Evolutionary conservation across 2,888 invertebrate species (phyloP).

Genomic region (Scaptomyza polygonia): DNA sequence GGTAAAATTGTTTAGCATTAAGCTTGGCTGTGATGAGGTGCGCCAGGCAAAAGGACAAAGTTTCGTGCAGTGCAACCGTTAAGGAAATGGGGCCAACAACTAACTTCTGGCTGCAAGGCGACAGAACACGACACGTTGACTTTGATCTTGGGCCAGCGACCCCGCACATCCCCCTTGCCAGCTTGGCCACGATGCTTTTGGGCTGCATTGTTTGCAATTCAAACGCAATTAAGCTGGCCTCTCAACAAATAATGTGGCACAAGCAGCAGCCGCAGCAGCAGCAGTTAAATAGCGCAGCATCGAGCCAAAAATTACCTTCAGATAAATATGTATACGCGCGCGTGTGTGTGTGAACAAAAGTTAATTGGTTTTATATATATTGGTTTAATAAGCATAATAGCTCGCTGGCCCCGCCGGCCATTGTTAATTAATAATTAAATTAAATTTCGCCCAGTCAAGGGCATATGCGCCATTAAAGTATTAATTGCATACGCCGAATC

Average conservation of each 20-base stretch:
- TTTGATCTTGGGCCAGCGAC: conserved; percentile 65
- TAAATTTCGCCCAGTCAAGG: conserved; percentile 56
- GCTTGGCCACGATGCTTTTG: conserved; percentile 17
- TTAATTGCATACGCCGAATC: conserved; percentile 67
- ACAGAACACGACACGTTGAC: conserved; percentile 67
- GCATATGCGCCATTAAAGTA: conserved; percentile 59
- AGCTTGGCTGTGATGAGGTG: conserved; percentile 21
- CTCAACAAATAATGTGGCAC: conserved; percentile 47
- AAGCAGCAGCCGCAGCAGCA: conserved; percentile 15
- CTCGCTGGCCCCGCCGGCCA: conserved; percentile 28
- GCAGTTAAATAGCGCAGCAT: conserved; percentile 52
- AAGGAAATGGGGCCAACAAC: conserved; percentile 51
- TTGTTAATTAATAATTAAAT: conserved; percentile 75
- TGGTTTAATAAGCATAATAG: conserved; percentile 73
- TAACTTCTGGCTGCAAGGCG: conserved; percentile 61
- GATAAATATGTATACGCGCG: conserved; percentile 20
- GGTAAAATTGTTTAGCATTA: conserved; percentile 1
- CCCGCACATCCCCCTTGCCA: conserved; percentile 3
- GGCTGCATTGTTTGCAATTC: conserved; percentile 63
- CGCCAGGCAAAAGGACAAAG: conserved; percentile 65
- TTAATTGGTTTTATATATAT: conserved; percentile 67
- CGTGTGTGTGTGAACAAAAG: conserved; percentile 44
- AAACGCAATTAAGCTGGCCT: conserved; percentile 63
- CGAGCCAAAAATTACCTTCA: conserved; percentile 41
- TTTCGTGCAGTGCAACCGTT: conserved; percentile 57